Percentiles rank a stretch among this genome's conserved stretches.
Conservation (phyloP, 2,888 invertebrate species). For the Patella caerulea region DNA sequence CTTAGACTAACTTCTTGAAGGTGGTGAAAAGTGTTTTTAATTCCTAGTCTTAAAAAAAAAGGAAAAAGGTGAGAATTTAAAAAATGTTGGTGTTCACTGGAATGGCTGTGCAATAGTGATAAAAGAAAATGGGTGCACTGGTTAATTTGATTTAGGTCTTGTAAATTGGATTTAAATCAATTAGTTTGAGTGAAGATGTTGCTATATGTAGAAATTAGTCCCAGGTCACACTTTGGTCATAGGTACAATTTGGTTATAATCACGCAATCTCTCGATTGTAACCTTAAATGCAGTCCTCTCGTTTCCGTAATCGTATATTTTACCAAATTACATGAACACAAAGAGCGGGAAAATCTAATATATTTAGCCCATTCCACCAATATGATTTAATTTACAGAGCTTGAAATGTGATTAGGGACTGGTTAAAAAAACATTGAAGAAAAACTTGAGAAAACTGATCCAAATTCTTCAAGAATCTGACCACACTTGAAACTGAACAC, state of each 20-base stretch:
- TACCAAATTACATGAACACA: neutral
- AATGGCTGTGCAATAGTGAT: too few species aligned
- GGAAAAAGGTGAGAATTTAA: too few species aligned
- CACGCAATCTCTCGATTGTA: too few species aligned
- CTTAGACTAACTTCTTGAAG: too few species aligned
- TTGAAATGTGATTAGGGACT: constrained; percentile 5
- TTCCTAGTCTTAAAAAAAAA: too few species aligned
- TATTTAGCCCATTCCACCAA: neutral
- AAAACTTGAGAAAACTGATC: constrained; percentile 9
- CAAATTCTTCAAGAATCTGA: neutral
- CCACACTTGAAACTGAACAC: neutral
- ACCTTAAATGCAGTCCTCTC: too few species aligned
- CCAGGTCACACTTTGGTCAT: neutral
- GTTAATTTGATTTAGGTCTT: too few species aligned
- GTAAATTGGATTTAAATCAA: neutral
- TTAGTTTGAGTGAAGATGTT: neutral
- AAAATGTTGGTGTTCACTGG: too few species aligned
- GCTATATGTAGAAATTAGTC: neutral
- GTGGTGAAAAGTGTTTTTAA: too few species aligned
- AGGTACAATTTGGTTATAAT: too few species aligned
- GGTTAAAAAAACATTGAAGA: neutral
- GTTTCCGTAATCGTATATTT: constrained; percentile 4
- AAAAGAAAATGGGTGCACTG: too few species aligned
- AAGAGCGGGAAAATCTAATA: neutral
- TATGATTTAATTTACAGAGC: constrained; percentile 9